Evolutionary conservation across 2,113 vertebrate genomes (phyloP), one percentile per base, ranked within the genome.

Genomic region (Chauna torquata): DNA sequence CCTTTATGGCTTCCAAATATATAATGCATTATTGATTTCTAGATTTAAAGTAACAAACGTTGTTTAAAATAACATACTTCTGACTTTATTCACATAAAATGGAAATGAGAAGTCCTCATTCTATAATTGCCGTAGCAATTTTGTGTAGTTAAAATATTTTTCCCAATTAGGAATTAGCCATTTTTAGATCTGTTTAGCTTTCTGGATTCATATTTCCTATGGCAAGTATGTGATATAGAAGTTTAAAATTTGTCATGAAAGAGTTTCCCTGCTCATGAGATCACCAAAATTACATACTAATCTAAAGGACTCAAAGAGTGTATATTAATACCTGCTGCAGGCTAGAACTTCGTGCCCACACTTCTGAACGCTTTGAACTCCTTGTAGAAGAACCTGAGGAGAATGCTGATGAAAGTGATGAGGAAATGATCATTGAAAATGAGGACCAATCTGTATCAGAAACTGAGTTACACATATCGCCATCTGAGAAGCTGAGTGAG

Each of bases 401-500:
- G 24, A 88, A 40, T 64, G 25, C 83, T 72, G 23, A 16, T 84
- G 96, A 97, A 55, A 78, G 71, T 40, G 72, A 94, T 38, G 91
- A 96, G 5, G 95, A 89, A 76, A 70, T 3, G 6, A 11, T 44
- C 47, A 17, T 11, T 86, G 86, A 91, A 87, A 88, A 95, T 5
- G 89, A 91, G 62, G 86, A 55, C 16, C 92, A 42, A 8, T 50
- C 94, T 55, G 9, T 15, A 19, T 50, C 47, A 23, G 97, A 98
- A 83, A 45, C 0, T 1, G 96, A 96, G 34, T 64, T 92, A 32
- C 80, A 16, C 16, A 6, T 34, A 30, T 68, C 79, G 13, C 12
- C n/a, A 25, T 22, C 75, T 79, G 98, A 98, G 76, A 98, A 97
- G 59, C 77, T 30, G 49, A 97, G 86, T 68, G 97, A 95, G 30